Conservation (phyloP, 2,797 vertebrate genomes). For the Eulemur albifrons region DNA sequence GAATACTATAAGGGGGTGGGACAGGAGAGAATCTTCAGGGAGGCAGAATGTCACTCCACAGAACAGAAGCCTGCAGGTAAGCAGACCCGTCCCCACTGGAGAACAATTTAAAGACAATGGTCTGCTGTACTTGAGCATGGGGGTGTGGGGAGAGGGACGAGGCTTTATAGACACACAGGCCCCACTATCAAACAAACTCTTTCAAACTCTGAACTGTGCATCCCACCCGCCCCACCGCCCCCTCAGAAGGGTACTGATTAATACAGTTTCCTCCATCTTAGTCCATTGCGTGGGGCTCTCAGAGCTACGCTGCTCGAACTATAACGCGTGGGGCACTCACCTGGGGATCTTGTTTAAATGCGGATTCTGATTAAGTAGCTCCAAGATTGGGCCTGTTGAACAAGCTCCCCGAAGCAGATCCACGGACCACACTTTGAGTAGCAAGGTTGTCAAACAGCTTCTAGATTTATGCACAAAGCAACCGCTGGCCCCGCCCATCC, state of each 20-base stretch:
- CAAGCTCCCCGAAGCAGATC: background rate
- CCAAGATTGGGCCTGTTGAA: background rate
- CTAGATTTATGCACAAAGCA: background rate
- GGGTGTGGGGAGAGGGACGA: rapidly evolving
- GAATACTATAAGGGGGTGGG: background rate
- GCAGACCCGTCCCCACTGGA: background rate
- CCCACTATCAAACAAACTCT: background rate
- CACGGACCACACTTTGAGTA: background rate
- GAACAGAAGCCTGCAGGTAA: background rate
- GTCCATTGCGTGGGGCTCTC: background rate
- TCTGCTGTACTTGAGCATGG: background rate
- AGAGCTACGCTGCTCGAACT: background rate
- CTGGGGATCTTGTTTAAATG: background rate
- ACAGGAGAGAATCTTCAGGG: background rate
- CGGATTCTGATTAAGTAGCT: background rate
- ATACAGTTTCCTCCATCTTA: background rate
- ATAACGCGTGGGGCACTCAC: too few relatives aligned
- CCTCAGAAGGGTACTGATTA: background rate
- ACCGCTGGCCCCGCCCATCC: background rate
- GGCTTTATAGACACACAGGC: background rate
- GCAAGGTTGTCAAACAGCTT: background rate
- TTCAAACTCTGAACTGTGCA: background rate
- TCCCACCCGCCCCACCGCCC: background rate
- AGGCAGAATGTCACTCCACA: background rate
- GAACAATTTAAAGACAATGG: background rate